Evolutionary conservation across 2,113 vertebrate species (phyloP), one percentile per base, ranked within the genome.

Genomic region (Neoarius graeffei): DNA sequence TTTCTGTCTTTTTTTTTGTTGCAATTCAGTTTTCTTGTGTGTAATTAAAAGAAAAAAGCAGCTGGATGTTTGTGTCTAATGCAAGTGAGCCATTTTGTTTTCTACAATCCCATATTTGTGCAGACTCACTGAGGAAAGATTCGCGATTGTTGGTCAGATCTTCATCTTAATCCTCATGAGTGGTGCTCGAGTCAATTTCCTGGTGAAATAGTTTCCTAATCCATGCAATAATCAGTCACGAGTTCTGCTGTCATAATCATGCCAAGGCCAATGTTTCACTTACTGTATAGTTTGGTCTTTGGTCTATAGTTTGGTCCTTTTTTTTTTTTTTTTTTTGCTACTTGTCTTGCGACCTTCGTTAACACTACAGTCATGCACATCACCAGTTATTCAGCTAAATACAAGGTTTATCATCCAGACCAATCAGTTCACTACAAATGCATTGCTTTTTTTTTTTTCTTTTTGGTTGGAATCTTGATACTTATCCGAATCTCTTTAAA

Each of bases 101-200:
- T 73, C 35, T 73, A 2, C 69, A 73, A 8, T 42, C 17, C 20
- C 17, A 48, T 42, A 73, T 73, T 73, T 73, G 7, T 71, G 8
- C 14, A 71, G 30, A 71, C 14, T 17, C 67, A 19, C 2, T 30
- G 15, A 71, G 67, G 67, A 71, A 35, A 35, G 14, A 71, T 35
- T 71, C 27, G 35, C 19, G 35, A 71, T 19, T 35, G 30, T 35
- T 71, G 19, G 14, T 71, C 17, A 42, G 17, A 73, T 20, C 17
- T 42, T 73, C 69, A 73, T 73, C 69, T 42, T 73, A 73, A 42
- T 73, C 42, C 69, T 73, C 35, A 35, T 73, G 69, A 73, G 35
- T 42, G 30, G 69, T 73, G 69, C 69, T 48, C 4, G 17, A 73
- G 67, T 42, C 0, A 67, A 30, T 67, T 27, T 67, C 15, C 15